Percentiles rank a stretch among this genome's conserved stretches.
Evolutionary conservation across 2,797 vertebrate genomes (phyloP).

Genomic region (Coccyzus lansbergi): DNA sequence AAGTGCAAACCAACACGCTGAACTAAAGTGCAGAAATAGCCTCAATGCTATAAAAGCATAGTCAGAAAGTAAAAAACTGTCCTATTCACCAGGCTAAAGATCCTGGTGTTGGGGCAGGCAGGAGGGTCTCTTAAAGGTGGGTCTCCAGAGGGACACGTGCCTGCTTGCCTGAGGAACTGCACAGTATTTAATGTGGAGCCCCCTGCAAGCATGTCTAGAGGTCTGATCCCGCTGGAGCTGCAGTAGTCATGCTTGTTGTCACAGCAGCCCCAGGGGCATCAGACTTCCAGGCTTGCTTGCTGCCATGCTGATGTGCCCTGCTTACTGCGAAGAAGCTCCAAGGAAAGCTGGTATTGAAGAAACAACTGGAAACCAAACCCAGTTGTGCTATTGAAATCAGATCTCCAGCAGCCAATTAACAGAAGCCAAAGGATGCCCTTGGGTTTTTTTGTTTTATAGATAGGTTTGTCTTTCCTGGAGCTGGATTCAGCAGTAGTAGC

Average conservation of each 20-base stretch:
- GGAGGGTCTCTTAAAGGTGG: background rate
- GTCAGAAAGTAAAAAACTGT: background rate
- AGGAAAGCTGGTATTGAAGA: background rate
- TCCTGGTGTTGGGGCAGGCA: background rate
- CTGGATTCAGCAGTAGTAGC: background rate
- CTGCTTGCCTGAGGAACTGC: background rate
- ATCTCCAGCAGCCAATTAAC: background rate
- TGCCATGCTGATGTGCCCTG: rapidly evolving
- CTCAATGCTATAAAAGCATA: background rate
- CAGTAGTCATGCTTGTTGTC: background rate
- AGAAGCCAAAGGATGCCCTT: background rate
- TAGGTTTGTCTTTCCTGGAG: constrained; percentile 14
- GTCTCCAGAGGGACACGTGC: background rate
- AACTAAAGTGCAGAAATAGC: background rate
- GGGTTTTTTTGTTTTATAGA: background rate
- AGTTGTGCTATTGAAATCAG: background rate
- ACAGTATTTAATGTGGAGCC: rapidly evolving
- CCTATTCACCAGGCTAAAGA: background rate
- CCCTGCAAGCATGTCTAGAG: background rate
- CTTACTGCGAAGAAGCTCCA: background rate
- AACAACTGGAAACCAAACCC: constrained; percentile 15
- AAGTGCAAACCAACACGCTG: background rate
- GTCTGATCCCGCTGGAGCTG: background rate
- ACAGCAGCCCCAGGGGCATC: rapidly evolving
- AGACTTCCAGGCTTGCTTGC: background rate